Evolutionary conservation across 2,113 vertebrate species (phyloP).

Genomic region (Ctenodactylus gundi): DNA sequence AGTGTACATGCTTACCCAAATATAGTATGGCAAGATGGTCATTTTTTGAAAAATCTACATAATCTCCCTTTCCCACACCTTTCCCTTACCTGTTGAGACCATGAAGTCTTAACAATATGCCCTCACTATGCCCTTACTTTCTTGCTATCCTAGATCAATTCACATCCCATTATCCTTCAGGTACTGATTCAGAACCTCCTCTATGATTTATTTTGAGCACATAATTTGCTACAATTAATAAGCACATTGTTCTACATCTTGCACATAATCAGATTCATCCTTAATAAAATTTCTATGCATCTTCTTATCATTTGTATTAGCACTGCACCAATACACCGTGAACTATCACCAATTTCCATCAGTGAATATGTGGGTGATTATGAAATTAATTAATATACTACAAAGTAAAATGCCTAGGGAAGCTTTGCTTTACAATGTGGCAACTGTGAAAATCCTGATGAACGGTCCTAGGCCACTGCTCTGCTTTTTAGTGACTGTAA

Average conservation of each 20-base stretch:
- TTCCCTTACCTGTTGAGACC: background rate
- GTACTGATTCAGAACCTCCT: background rate
- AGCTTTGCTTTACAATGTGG: background rate
- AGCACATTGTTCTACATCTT: background rate
- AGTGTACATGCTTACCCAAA: background rate
- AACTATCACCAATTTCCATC: background rate
- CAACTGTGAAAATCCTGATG: background rate
- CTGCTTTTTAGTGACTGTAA: background rate
- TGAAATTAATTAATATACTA: background rate
- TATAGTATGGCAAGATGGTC: background rate
- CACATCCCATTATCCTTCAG: background rate
- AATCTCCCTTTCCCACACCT: background rate
- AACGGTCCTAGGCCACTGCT: background rate
- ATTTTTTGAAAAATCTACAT: background rate
- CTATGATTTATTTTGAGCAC: conserved; percentile 19
- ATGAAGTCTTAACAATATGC: background rate
- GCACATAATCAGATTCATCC: background rate
- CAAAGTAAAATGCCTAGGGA: background rate
- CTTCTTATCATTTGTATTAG: background rate
- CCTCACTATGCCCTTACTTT: background rate
- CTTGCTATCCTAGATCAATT: background rate
- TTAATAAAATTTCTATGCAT: background rate
- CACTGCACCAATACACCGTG: background rate
- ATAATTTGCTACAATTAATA: background rate
- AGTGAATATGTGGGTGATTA: background rate